phyloP scores from a whole-genome alignment of 2,888 invertebrate species.

The Caradrina clavipalpis region DNA sequence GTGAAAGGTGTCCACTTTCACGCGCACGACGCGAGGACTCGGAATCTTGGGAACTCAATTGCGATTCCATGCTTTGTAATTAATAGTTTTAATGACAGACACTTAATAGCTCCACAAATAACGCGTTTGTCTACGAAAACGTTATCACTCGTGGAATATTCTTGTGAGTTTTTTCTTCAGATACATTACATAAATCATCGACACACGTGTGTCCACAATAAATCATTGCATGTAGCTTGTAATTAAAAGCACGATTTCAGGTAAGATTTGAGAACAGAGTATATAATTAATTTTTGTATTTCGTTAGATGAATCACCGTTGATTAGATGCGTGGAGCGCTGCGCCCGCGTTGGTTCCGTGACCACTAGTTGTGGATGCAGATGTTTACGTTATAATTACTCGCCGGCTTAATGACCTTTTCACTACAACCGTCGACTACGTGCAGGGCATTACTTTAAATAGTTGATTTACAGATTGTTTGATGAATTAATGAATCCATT shows the following conservation, averaged over 20 bases:
- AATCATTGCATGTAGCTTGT: slow-evolving; percentile 83
- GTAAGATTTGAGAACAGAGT: slow-evolving; percentile 84
- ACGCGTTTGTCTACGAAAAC: slow-evolving; percentile 53
- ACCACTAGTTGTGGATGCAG: slow-evolving; percentile 82
- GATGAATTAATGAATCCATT: slow-evolving; percentile 78
- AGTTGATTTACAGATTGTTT: slow-evolving; percentile 68
- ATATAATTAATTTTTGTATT: slow-evolving; percentile 89
- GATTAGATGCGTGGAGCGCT: slow-evolving; percentile 80
- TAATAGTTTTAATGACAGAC: slow-evolving; percentile 68
- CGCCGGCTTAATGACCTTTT: slow-evolving; percentile 84
- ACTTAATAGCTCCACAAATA: slow-evolving; percentile 60
- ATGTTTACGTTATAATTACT: slow-evolving; percentile 88
- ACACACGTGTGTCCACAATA: slow-evolving; percentile 82
- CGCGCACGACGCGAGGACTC: slow-evolving; percentile 80
- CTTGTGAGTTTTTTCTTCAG: slow-evolving; percentile 53
- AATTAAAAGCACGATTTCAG: slow-evolving; percentile 88
- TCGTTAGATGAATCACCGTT: slow-evolving; percentile 89
- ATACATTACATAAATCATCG: slow-evolving; percentile 81
- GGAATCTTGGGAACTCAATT: slow-evolving; percentile 66
- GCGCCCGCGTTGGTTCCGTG: slow-evolving; percentile 75
- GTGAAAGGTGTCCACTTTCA: slow-evolving; percentile 87
- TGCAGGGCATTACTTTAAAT: slow-evolving; percentile 66
- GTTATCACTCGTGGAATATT: slow-evolving; percentile 53
- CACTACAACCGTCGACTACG: slow-evolving; percentile 71
- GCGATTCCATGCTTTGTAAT: slow-evolving; percentile 76